These are phyloP conservation scores for Ctena decussata DNA, from an alignment of 2,888 invertebrate species.

Conservation along the genomic window DNA sequence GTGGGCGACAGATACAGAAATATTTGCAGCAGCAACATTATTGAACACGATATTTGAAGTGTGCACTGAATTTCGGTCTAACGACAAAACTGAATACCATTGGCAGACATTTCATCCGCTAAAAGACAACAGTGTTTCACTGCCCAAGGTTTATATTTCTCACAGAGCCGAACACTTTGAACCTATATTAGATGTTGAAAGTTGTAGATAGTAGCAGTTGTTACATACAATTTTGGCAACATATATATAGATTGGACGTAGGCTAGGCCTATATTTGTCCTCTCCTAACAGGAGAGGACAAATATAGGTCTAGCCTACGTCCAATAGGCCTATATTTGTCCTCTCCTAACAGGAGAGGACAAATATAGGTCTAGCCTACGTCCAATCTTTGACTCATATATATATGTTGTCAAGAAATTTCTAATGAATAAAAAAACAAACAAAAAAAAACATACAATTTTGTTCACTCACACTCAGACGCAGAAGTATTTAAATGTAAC, in stretches of 20 bases:
- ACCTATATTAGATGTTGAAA: conserved; percentile 68
- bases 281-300: too few relatives aligned
- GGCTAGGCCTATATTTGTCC: too few relatives aligned
- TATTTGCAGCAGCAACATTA: conserved; percentile 72
- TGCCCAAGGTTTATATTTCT: conserved; percentile 68
- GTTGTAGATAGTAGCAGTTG: not conserved
- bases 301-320: too few relatives aligned
- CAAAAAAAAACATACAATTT: too few relatives aligned
- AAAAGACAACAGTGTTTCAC: conserved; percentile 54
- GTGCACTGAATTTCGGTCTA: conserved; percentile 56
- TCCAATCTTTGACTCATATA: not conserved
- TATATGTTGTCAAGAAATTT: too few relatives aligned
- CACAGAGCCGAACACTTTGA: conserved; percentile 75
- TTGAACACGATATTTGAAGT: conserved; percentile 69
- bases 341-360: too few relatives aligned
- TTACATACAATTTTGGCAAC: too few relatives aligned
- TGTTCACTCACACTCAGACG: too few relatives aligned
- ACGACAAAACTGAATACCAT: conserved; percentile 57
- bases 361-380: too few relatives aligned
- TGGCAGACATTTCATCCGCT: conserved; percentile 75
- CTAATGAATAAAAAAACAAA: too few relatives aligned
- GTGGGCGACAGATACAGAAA: conserved; percentile 75
- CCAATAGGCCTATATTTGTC: too few relatives aligned
- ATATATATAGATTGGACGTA: not conserved
- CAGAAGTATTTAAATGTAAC: too few relatives aligned